Evolutionary conservation across 2,113 vertebrate genomes (phyloP).

Genomic region (Onychostruthus taczanowskii): DNA sequence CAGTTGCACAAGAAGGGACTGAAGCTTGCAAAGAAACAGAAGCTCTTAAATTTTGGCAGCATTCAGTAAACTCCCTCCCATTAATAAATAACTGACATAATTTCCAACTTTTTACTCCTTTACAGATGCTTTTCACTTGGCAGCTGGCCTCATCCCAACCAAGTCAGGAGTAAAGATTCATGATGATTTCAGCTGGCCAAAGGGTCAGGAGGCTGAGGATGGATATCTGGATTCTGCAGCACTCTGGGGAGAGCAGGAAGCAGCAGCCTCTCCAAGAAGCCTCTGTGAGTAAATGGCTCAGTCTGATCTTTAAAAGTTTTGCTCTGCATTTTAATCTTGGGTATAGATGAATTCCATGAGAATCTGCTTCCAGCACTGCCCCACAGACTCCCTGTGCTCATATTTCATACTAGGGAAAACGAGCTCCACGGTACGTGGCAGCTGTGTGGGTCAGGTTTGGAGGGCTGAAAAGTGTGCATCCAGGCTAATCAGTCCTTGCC

Average conservation of each 20-base stretch:
- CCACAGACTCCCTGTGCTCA: background rate
- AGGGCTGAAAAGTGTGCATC: background rate
- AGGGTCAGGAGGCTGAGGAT: background rate
- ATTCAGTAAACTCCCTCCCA: background rate
- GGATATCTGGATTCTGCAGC: background rate
- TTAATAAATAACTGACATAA: constrained; percentile 45
- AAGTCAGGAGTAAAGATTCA: background rate
- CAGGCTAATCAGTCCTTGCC: background rate
- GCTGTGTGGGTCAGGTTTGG: background rate
- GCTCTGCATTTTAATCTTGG: background rate
- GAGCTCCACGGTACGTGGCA: background rate
- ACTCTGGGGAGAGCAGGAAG: background rate
- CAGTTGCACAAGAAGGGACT: constrained; percentile 4
- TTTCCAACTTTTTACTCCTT: constrained; percentile 1
- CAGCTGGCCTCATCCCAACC: background rate
- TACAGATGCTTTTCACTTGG: constrained; percentile 6
- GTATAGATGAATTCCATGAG: background rate
- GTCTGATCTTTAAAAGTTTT: background rate
- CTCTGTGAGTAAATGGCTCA: background rate
- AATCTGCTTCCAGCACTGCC: background rate
- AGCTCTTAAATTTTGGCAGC: constrained; percentile 46
- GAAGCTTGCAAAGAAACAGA: constrained; percentile 5
- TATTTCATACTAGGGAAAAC: background rate
- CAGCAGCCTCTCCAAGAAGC: background rate
- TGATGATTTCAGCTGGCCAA: background rate